A percentile compares a stretch with the other conserved stretches of the same genome.
Evolutionary conservation across 2,113 vertebrate species (phyloP).

Genomic region (Machaerirhynchus nigripectus): DNA sequence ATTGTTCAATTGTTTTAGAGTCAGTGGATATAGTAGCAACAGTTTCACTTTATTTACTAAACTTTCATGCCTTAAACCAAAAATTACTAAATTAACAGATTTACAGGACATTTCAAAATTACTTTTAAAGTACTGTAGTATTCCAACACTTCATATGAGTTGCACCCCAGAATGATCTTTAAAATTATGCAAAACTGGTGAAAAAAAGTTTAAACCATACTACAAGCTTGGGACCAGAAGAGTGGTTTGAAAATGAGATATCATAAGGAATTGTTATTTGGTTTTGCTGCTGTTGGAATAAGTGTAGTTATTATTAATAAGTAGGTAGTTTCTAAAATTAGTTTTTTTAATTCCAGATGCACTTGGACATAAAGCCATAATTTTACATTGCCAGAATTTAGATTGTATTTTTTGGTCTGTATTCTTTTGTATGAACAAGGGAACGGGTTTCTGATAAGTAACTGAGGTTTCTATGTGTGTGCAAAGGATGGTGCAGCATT

Average conservation of each 20-base stretch:
- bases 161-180: not conserved
- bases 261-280: slow-evolving; percentile 52
- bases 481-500: not conserved
- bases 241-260: slow-evolving; percentile 50
- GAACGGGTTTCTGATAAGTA: not conserved
- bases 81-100: not conserved
- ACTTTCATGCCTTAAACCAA: not conserved
- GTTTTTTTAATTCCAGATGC: slow-evolving; percentile 45
- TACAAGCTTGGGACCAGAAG: slow-evolving; percentile 24
- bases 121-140: not conserved
- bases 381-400: slow-evolving; percentile 3
- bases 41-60: not conserved
- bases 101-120: not conserved
- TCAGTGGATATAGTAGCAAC: not conserved
- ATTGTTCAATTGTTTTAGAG: not conserved
- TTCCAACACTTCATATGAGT: not conserved
- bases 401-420: not conserved
- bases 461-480: fast-evolving
- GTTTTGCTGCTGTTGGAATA: slow-evolving; percentile 30
- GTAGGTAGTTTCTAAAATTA: slow-evolving; percentile 53
- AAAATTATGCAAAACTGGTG: not conserved
- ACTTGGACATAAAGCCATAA: slow-evolving; percentile 12
- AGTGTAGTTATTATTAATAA: slow-evolving; percentile 59
- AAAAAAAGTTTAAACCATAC: not conserved
- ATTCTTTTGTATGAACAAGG: not conserved